Evolutionary conservation across 2,113 vertebrate species (phyloP).

Genomic region (Sminthopsis crassicaudata): DNA sequence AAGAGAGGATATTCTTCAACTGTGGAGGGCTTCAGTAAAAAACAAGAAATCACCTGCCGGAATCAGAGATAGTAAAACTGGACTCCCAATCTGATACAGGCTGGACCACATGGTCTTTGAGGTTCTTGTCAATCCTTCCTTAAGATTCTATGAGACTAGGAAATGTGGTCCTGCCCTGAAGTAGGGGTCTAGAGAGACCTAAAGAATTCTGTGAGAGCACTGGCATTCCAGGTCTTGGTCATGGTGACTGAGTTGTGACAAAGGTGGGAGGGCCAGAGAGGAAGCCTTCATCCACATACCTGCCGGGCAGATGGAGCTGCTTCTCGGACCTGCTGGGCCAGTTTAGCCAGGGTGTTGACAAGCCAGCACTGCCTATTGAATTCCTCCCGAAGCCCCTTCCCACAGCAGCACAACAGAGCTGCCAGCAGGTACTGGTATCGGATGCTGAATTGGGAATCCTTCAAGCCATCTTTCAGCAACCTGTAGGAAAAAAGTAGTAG

Average conservation of each 20-base stretch:
- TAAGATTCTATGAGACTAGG: neutral
- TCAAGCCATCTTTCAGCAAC: constrained; percentile 95
- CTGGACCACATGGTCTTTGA: neutral
- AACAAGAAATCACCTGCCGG: neutral
- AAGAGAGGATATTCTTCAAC: neutral
- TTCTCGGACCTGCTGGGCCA: constrained; percentile 93
- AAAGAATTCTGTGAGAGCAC: neutral
- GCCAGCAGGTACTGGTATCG: constrained; percentile 97
- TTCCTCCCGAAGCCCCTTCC: constrained; percentile 93
- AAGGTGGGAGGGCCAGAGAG: neutral
- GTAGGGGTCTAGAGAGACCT: neutral
- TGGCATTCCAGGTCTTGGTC: neutral
- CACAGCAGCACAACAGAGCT: constrained; percentile 94
- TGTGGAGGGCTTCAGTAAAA: neutral
- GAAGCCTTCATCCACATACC: constrained; percentile 79
- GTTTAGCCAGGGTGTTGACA: constrained; percentile 89
- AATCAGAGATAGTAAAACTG: neutral
- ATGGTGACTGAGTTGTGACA: neutral
- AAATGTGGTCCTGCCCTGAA: neutral
- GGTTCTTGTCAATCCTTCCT: neutral
- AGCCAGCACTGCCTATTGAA: constrained; percentile 96
- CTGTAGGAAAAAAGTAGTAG: constrained; percentile 77
- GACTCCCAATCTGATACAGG: neutral
- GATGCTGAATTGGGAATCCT: constrained; percentile 97
- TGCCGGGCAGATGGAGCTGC: constrained; percentile 89